Evolutionary conservation across 1,140 invertebrate genomes (phyloP).

Genomic region (Calliphora vicina): DNA sequence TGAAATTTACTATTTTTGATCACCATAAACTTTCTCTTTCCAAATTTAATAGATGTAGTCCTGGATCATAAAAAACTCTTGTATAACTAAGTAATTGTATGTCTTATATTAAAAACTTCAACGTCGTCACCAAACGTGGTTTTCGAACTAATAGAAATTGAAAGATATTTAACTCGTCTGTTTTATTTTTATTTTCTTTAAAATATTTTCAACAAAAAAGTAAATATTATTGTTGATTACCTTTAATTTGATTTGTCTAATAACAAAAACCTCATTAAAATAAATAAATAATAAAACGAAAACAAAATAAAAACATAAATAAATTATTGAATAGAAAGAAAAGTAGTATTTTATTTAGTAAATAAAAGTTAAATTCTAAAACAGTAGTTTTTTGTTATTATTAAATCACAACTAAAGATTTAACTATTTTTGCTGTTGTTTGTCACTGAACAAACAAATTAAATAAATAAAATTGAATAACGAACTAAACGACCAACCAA

Average conservation of each 20-base stretch:
- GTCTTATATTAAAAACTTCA: too few species aligned
- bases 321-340: not conserved
- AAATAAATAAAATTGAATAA: not conserved
- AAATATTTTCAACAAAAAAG: too few species aligned
- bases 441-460: slow-evolving; percentile 5
- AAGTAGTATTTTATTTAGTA: too few species aligned
- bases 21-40: too few species aligned
- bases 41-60: too few species aligned
- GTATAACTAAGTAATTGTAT: too few species aligned
- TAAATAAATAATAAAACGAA: not conserved
- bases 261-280: not conserved
- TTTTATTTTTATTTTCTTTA: too few species aligned
- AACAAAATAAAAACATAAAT: not conserved
- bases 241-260: not conserved
- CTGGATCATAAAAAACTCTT: too few species aligned
- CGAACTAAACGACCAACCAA: not conserved
- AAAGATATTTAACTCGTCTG: too few species aligned
- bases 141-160: too few species aligned
- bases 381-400: not conserved
- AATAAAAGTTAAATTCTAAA: not conserved
- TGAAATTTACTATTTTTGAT: too few species aligned
- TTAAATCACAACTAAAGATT: not conserved
- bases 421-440: not conserved
- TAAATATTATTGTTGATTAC: not conserved
- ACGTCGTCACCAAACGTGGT: too few species aligned